Evolutionary conservation across 2,113 vertebrate species (phyloP), one percentile per base, ranked within the genome.

Genomic region (Ploceus nigricollis): DNA sequence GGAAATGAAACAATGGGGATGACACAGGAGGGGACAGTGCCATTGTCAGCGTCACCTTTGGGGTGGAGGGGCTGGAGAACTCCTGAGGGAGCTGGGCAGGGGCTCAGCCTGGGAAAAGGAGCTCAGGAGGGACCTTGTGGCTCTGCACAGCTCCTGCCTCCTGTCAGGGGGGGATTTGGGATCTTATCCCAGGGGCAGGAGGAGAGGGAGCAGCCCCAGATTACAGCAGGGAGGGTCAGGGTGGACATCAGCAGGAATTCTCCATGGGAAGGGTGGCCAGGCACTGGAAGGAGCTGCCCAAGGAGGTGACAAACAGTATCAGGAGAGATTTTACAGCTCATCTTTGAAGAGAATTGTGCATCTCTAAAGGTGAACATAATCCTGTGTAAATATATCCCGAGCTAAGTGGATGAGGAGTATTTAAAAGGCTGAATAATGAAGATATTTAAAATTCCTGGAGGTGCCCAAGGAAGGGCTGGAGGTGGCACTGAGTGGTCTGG

Each of bases 11-110:
- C 33, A 22, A 4, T 2, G 61, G 51, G 27, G 58, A 15, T 9
- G 6, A 2, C 1, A 12, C 28, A 25, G 78, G 40, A 37, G 61
- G 65, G 2, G 4, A 71, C 61, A 24, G 1, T 0, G n/a, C 24
- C 33, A 31, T 1, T 4, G 37, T 3, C 57, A 71, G 23, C 14
- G 8, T 11, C 44, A n/a, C 40, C 25, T 37, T 2, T 0, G 19
- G 69, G 61, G 23, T 17, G 57, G 5, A 28, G 65, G 47, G 57
- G 28, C 18, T 60, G 83, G 15, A 58, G 61, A 51, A 10, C 1
- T 13, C 39, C 68, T 14, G 18, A 9, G 17, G 17, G 28, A 39
- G 40, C 27, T 28, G 64, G 28, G 39, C 7, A 27, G 35, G 39
- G 39, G 54, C 50, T 87, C 47, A 47, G 39, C 24, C 48, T 64